Percentiles rank a stretch among this genome's conserved stretches.
Evolutionary conservation across 2,888 invertebrate genomes (phyloP).

Genomic region (Nipponacmea schrenckii): DNA sequence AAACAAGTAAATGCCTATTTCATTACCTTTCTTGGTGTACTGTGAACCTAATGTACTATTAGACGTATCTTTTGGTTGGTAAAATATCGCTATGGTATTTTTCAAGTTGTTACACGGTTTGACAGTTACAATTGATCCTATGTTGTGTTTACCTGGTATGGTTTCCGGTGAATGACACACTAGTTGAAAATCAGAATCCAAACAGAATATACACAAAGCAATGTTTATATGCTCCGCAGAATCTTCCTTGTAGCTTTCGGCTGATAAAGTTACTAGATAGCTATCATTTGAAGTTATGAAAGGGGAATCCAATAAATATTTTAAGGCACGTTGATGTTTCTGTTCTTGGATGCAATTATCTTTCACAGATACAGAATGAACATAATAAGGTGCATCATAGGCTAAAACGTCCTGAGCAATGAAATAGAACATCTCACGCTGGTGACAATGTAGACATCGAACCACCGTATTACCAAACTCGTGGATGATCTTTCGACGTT

Average conservation of each 20-base stretch:
- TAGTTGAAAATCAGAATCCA: constrained; percentile 47
- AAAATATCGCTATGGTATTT: constrained; percentile 54
- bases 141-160: constrained; percentile 51
- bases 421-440: constrained; percentile 43
- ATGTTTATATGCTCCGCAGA: constrained; percentile 51
- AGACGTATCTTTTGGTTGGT: constrained; percentile 35
- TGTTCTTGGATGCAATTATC: constrained; percentile 44
- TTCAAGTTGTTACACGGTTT: constrained; percentile 41
- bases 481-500: constrained; percentile 52
- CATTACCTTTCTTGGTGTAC: not conserved
- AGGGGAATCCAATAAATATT: constrained; percentile 51
- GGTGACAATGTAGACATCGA: constrained; percentile 48
- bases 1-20: constrained; percentile 52
- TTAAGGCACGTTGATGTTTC: constrained; percentile 43
- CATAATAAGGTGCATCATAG: constrained; percentile 52
- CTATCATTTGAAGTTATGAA: constrained; percentile 60
- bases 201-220: constrained; percentile 54
- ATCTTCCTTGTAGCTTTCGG: constrained; percentile 49
- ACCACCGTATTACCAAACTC: constrained; percentile 62
- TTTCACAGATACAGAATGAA: constrained; percentile 49
- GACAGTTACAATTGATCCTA: constrained; percentile 55
- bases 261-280: constrained; percentile 60
- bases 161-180: constrained; percentile 54
- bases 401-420: constrained; percentile 47
- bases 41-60: constrained; percentile 12